phyloP scores from a whole-genome alignment of 2,888 invertebrate genomes.

The Argyresthia goedartella region DNA sequence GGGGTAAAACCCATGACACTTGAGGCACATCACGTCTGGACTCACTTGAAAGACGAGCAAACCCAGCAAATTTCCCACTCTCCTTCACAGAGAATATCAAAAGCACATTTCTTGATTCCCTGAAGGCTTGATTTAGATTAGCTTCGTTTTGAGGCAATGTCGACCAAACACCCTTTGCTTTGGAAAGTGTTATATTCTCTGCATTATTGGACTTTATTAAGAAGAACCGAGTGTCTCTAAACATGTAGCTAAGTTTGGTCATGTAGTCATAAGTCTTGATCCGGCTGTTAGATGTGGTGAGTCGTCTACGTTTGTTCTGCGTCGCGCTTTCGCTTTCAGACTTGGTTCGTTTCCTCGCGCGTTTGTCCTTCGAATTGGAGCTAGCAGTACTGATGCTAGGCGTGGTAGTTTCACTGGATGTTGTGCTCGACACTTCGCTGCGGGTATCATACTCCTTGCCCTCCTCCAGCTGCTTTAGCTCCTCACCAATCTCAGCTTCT shows the following conservation, averaged over 20 bases:
- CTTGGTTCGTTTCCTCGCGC: conserved; percentile 68
- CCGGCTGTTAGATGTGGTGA: conserved; percentile 38
- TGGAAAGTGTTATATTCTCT: conserved; percentile 95
- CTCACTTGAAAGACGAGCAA: conserved; percentile 90
- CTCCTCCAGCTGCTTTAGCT: conserved; percentile 82
- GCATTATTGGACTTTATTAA: conserved; percentile 98
- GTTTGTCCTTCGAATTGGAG: conserved; percentile 73
- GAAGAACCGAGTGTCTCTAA: conserved; percentile 94
- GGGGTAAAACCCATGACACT: conserved; percentile 94
- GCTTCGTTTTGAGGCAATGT: conserved; percentile 97
- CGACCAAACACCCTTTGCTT: conserved; percentile 97
- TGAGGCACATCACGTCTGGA: conserved; percentile 91
- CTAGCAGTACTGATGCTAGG: conserved; percentile 86
- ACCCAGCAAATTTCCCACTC: conserved; percentile 95
- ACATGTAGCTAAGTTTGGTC: conserved; percentile 93
- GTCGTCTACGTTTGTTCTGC: conserved; percentile 45
- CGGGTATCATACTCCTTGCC: conserved; percentile 84
- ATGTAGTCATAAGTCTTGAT: conserved; percentile 85
- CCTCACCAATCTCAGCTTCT: conserved; percentile 83
- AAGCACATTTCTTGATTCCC: conserved; percentile 93
- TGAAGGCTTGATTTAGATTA: conserved; percentile 94
- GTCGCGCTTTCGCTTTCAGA: conserved; percentile 45
- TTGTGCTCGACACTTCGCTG: conserved; percentile 90
- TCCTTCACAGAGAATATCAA: conserved; percentile 98
- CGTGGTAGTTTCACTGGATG: conserved; percentile 78